These are phyloP conservation scores for Sylvicola fuscatus DNA, from an alignment of 2,888 invertebrate genomes.

Conservation along the genomic window DNA sequence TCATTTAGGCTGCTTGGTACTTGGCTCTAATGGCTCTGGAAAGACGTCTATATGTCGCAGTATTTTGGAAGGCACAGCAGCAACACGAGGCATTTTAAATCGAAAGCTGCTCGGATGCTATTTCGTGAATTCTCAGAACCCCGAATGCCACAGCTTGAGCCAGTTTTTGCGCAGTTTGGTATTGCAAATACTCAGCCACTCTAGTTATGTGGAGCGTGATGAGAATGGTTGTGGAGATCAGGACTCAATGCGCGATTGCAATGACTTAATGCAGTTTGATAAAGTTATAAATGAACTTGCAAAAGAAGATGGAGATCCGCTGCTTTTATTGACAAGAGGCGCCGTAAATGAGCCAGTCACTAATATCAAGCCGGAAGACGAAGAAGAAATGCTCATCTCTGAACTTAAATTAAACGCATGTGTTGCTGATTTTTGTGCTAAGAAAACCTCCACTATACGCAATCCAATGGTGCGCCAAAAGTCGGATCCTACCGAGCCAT, in stretches of 20 bases:
- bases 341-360: conserved; percentile 1
- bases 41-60: conserved; percentile 82
- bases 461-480: conserved; percentile 17
- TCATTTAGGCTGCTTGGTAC: conserved; percentile 62
- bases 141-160: conserved; percentile 64
- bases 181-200: conserved; percentile 62
- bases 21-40: conserved; percentile 86
- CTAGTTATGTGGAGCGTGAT: conserved; percentile 25
- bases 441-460: conserved; percentile 14
- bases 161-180: conserved; percentile 71
- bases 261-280: no score
- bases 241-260: no score
- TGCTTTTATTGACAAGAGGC: conserved; percentile 13
- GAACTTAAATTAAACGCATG: conserved; percentile 19
- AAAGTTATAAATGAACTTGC: not conserved
- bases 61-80: conserved; percentile 25
- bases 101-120: conserved; percentile 69
- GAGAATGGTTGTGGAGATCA: conserved; percentile 14
- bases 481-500: conserved; percentile 15
- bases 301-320: conserved; percentile 3
- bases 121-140: conserved; percentile 69
- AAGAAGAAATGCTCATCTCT: conserved; percentile 22
- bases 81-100: conserved; percentile 30
- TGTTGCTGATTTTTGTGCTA: conserved; percentile 14
- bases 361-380: conserved; percentile 14